Percentiles rank a stretch among this genome's conserved stretches.
Evolutionary conservation across 2,888 invertebrate genomes (phyloP).

Genomic region (Dicycla oo): DNA sequence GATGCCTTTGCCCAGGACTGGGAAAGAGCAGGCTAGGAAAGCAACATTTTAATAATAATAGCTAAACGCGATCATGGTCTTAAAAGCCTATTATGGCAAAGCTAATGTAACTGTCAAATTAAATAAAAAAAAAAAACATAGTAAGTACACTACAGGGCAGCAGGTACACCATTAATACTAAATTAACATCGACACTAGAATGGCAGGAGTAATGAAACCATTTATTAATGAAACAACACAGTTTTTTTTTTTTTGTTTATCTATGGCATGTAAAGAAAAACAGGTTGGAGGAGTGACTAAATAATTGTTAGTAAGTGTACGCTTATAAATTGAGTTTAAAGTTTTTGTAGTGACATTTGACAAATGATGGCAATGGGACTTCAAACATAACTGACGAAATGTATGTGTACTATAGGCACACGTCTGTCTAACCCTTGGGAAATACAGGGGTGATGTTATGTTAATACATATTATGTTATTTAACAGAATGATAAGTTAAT

Average conservation of each 20-base stretch:
- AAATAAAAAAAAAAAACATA: slow-evolving; percentile 16
- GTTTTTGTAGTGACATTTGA: slow-evolving; percentile 9
- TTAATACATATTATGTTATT: no score
- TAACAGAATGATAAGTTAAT: slow-evolving; percentile 4
- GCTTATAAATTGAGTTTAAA: slow-evolving; percentile 19
- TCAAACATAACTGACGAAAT: no score
- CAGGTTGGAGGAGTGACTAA: slow-evolving; percentile 3
- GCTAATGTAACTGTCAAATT: background rate
- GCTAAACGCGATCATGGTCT: no score
- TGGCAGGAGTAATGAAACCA: slow-evolving; percentile 14
- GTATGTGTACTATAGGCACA: no score
- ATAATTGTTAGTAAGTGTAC: slow-evolving; percentile 4
- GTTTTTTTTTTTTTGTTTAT: background rate
- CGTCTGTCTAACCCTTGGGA: no score
- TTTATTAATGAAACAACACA: slow-evolving; percentile 18
- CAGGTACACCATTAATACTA: slow-evolving; percentile 42
- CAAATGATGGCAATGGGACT: no score
- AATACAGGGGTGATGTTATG: no score
- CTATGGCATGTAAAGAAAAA: background rate
- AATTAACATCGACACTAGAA: slow-evolving; percentile 10
- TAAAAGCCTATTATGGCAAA: slow-evolving; percentile 1
- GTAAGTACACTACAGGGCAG: background rate
- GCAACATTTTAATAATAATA: background rate
- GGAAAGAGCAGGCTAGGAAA: no score
- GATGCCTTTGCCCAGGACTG: no score